A percentile compares a stretch with the other conserved stretches of the same genome.
phyloP scores from a whole-genome alignment of 2,888 invertebrate species.

The Lithophane ornitopus region DNA sequence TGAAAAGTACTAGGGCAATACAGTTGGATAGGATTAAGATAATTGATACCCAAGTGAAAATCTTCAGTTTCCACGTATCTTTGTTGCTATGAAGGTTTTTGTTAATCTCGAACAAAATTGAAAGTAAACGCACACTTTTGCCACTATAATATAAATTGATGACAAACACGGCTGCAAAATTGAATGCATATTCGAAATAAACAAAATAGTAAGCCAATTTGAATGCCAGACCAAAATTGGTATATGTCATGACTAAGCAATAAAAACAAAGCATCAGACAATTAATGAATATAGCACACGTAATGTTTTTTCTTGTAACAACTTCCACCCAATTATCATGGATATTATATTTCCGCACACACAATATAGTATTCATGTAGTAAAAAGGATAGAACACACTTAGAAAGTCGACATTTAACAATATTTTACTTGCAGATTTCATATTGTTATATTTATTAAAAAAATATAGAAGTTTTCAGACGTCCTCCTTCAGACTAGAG shows the following conservation, averaged over 20 bases:
- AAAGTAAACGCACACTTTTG: slow-evolving; percentile 25
- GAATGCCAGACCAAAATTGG: background rate
- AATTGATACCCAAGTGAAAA: slow-evolving; percentile 12
- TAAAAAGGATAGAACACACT: slow-evolving; percentile 36
- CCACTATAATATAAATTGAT: slow-evolving; percentile 33
- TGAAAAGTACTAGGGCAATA: slow-evolving; percentile 17
- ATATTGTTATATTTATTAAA: background rate
- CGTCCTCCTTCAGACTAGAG: background rate
- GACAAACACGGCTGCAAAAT: slow-evolving; percentile 19
- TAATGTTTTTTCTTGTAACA: slow-evolving; percentile 20
- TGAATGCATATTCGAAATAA: slow-evolving; percentile 33
- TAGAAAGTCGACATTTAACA: slow-evolving; percentile 9
- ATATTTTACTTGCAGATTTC: background rate
- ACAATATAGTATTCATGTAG: slow-evolving; percentile 20
- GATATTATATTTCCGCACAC: slow-evolving; percentile 42
- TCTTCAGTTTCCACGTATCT: slow-evolving; percentile 15
- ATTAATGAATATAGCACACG: slow-evolving; percentile 9
- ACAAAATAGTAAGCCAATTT: slow-evolving; percentile 28
- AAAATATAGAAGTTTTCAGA: background rate
- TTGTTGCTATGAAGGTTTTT: background rate
- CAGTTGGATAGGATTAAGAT: slow-evolving; percentile 3
- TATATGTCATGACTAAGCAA: slow-evolving; percentile 1
- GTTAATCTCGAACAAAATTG: slow-evolving; percentile 17
- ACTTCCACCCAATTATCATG: slow-evolving; percentile 21
- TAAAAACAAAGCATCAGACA: slow-evolving; percentile 28